Evolutionary conservation across 2,797 vertebrate genomes (phyloP).

Genomic region (Cryptoblepharus egeriae): DNA sequence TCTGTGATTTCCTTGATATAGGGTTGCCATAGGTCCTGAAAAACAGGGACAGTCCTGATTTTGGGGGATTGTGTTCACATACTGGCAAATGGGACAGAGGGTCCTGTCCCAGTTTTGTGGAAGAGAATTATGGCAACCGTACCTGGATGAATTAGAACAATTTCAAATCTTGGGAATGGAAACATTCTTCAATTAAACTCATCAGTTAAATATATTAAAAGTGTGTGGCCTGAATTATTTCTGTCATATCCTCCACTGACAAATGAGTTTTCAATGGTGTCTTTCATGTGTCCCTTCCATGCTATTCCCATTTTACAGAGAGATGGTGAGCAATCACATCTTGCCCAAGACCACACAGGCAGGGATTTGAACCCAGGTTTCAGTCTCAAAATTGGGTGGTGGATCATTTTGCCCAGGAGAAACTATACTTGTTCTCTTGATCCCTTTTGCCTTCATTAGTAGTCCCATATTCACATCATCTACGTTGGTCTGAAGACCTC

Average conservation of each 20-base stretch:
- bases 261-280: neutral
- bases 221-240: neutral
- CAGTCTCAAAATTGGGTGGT: neutral
- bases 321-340: neutral
- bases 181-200: neutral
- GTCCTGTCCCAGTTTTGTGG: no score
- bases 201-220: neutral
- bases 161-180: neutral
- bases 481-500: constrained; percentile 23
- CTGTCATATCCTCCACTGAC: neutral
- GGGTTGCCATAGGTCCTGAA: no score
- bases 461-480: neutral
- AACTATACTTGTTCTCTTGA: neutral
- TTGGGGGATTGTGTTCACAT: no score
- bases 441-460: neutral
- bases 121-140: no score
- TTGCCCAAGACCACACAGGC: neutral
- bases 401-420: neutral
- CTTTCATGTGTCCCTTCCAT: neutral
- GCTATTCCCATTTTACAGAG: neutral
- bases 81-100: no score
- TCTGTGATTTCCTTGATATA: neutral
- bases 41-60: no score
- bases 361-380: neutral
- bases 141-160: neutral